Evolutionary conservation across 2,797 vertebrate species (phyloP), one percentile per base, ranked within the genome.

Genomic region (Microchirus variegatus): DNA sequence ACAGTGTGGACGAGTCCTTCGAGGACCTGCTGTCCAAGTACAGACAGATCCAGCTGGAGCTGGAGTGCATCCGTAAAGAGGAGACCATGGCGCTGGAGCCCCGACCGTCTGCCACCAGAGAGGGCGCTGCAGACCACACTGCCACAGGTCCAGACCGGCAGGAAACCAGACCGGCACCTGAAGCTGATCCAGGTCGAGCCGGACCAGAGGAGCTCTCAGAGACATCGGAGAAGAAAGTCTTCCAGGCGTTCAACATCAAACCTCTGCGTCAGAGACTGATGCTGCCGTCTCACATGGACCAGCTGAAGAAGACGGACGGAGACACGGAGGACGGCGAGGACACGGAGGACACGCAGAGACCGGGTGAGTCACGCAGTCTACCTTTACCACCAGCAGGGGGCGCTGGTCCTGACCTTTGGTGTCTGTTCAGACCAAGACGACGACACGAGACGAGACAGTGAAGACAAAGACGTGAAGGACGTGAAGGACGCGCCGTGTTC

Each of bases 231-330:
- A 92, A 68, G 59, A 94, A 90, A 61, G 81, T 85, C 31, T 99
- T 99, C 86, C 96, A 96, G 87, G 94, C 97, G 0, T 99, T 99
- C 88, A 97, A 98, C 88, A 91, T 99, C 85, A 97, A 95, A 82
- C 96, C 97, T 37, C 93, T 99, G 17, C 92, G 96, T 11, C 94
- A 96, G 84, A 98, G 96, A 78, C 92, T 99, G 19, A 91, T 93
- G 56, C 91, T 92, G 13, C 89, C 95, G 0, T 91, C 91, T 4
- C 92, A 95, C 58, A 92, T 95, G 79, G 95, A 95, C 22, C 90
- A 93, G 26, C 88, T 94, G 53, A 95, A 93, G 81, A 91, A 72
- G 76, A 82, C 70, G 65, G 36, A 62, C 0, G 85, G 80, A 26
- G 85, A 73, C 7, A 82, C 70, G 65, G 36, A 62, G 0, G 85